phyloP scores from a whole-genome alignment of 2,888 invertebrate species.

The Cremastinae sp. region DNA sequence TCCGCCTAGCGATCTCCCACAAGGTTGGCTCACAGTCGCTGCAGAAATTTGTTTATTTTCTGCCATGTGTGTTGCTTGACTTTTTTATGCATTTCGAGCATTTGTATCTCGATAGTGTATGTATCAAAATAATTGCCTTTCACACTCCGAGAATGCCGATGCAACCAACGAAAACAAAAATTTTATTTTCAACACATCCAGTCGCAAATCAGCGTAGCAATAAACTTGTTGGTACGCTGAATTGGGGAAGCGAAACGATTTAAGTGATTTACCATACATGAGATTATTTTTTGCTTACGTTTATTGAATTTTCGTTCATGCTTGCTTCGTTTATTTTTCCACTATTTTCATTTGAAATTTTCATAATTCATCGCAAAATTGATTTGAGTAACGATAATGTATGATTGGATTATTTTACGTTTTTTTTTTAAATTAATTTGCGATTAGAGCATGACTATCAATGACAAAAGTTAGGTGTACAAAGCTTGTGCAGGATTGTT shows the following conservation, averaged over 20 bases:
- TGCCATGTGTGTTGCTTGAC: slow-evolving; percentile 28
- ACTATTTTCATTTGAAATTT: background rate
- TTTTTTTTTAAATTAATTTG: background rate
- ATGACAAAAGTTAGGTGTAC: background rate
- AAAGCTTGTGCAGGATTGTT: slow-evolving; percentile 33
- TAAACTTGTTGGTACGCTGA: slow-evolving; percentile 4
- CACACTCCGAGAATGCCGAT: background rate
- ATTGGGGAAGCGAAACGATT: background rate
- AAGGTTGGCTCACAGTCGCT: slow-evolving; percentile 76
- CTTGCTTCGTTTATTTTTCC: slow-evolving; percentile 3
- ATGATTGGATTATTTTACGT: too few species aligned
- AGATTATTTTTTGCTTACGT: background rate
- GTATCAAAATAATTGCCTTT: background rate
- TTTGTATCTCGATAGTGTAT: background rate
- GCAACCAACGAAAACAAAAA: background rate
- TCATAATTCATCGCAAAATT: too few species aligned
- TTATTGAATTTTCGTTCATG: background rate
- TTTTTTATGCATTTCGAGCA: slow-evolving; percentile 59
- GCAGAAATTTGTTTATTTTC: slow-evolving; percentile 53
- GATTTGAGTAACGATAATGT: too few species aligned
- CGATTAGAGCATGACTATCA: background rate
- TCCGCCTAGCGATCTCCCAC: slow-evolving; percentile 82
- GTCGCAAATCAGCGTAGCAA: slow-evolving; percentile 23
- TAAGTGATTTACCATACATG: background rate
- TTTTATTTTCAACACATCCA: background rate